phyloP scores from a whole-genome alignment of 2,888 invertebrate genomes.

The Hydrotaea cyrtoneurina region DNA sequence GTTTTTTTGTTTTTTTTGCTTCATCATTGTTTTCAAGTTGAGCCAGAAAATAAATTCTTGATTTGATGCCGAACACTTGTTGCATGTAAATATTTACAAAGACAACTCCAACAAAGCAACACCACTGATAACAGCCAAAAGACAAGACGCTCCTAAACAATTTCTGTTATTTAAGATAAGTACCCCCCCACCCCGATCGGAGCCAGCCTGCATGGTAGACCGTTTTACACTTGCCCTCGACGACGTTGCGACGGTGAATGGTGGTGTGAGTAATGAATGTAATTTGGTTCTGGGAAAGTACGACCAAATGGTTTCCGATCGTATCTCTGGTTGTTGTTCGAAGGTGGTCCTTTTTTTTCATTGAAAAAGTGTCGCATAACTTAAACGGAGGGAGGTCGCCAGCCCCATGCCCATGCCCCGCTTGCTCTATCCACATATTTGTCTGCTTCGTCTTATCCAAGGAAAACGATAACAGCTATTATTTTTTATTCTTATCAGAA shows the following conservation, averaged over 20 bases:
- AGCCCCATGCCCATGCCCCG: constrained; percentile 1
- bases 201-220: not conserved
- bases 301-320: not conserved
- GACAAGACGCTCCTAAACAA: not conserved
- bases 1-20: not conserved
- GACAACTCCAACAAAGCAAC: not conserved
- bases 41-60: not conserved
- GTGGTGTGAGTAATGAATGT: constrained; percentile 25
- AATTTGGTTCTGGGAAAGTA: constrained; percentile 3
- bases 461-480: not conserved
- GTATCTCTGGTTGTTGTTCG: not conserved
- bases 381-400: not conserved
- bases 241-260: not conserved
- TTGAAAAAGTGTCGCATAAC: not conserved
- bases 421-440: constrained; percentile 3
- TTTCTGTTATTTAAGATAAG: constrained; percentile 1
- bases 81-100: constrained; percentile 23
- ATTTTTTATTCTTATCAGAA: constrained; percentile 1
- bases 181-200: too few species aligned
- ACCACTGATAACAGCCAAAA: not conserved
- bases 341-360: not conserved
- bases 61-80: constrained; percentile 12
- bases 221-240: not conserved
- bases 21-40: not conserved
- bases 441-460: not conserved